Evolutionary conservation across 1,140 invertebrate genomes (phyloP).

Genomic region (Magallana ariakensis): DNA sequence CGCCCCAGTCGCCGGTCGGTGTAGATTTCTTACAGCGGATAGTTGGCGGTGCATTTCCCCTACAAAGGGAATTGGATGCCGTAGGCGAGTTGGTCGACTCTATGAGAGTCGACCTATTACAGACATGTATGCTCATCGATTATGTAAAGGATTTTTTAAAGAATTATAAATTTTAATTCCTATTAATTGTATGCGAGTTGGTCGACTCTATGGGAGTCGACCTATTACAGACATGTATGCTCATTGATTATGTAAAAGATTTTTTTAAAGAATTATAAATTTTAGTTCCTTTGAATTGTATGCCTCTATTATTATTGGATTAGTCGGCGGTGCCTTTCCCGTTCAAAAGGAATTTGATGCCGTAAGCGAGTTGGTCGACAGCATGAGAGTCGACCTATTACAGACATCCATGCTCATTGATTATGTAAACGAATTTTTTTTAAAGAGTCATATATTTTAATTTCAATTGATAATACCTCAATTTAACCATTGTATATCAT

Average conservation of each 20-base stretch:
- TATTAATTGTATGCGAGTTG: not conserved
- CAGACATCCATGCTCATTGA: conserved; percentile 16
- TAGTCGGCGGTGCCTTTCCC: too few species aligned
- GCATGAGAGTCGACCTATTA: not conserved
- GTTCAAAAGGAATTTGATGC: too few species aligned
- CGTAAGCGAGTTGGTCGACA: not conserved
- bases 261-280: conserved; percentile 20
- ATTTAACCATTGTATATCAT: not conserved
- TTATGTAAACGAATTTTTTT: conserved; percentile 8
- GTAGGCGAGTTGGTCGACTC: not conserved
- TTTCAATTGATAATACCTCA: not conserved
- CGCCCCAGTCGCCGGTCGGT: not conserved
- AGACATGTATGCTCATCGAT: conserved; percentile 1
- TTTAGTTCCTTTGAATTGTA: not conserved
- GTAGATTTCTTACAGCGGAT: not conserved
- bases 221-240: conserved; percentile 19
- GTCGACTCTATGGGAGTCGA: not conserved
- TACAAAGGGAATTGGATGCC: not conserved
- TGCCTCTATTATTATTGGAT: too few species aligned
- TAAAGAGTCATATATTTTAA: not conserved
- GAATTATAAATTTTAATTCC: not conserved
- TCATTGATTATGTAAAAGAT: not conserved
- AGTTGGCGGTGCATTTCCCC: not conserved
- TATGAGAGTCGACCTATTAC: conserved; percentile 3
- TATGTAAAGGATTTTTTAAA: conserved; percentile 4